Percentiles rank a stretch among this genome's conserved stretches.
These are phyloP conservation scores for Amphiura filiformis DNA, from an alignment of 35 echinoderm and acorn worm species.

Conservation along the genomic window DNA sequence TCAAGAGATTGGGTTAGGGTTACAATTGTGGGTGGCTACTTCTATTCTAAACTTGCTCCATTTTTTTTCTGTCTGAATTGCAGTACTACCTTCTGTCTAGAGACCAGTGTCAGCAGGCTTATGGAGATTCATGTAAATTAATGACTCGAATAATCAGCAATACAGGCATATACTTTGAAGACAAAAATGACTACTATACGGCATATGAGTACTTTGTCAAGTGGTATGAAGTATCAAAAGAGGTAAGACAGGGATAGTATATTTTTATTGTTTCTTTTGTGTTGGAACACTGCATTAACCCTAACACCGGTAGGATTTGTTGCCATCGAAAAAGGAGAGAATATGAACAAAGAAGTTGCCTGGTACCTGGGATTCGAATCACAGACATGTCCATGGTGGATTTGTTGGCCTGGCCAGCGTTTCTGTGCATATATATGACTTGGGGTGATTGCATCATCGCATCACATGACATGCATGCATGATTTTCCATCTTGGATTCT, in stretches of 20 bases:
- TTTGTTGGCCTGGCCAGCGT: background rate
- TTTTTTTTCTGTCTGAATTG: too few relatives aligned
- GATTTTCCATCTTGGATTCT: background rate
- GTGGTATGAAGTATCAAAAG: constrained; percentile 70
- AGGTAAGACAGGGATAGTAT: constrained; percentile 66
- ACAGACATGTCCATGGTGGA: background rate
- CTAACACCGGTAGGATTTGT: background rate
- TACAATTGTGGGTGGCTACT: too few relatives aligned
- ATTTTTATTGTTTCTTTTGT: background rate
- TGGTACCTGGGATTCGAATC: background rate
- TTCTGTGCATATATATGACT: background rate
- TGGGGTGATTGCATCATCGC: background rate
- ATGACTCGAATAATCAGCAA: constrained; percentile 94
- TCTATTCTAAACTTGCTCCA: too few relatives aligned
- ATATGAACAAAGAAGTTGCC: background rate
- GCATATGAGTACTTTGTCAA: constrained; percentile 80
- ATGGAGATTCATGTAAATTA: constrained; percentile 87
- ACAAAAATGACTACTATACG: constrained; percentile 64
- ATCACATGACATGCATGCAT: background rate
- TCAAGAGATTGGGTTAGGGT: too few relatives aligned
- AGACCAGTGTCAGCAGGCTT: constrained; percentile 97
- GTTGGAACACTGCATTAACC: too few relatives aligned
- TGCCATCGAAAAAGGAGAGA: background rate
- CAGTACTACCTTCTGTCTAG: constrained; percentile 74
- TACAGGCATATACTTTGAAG: constrained; percentile 91